Conservation (phyloP, 1,140 invertebrate species). For the Musca vetustissima region DNA sequence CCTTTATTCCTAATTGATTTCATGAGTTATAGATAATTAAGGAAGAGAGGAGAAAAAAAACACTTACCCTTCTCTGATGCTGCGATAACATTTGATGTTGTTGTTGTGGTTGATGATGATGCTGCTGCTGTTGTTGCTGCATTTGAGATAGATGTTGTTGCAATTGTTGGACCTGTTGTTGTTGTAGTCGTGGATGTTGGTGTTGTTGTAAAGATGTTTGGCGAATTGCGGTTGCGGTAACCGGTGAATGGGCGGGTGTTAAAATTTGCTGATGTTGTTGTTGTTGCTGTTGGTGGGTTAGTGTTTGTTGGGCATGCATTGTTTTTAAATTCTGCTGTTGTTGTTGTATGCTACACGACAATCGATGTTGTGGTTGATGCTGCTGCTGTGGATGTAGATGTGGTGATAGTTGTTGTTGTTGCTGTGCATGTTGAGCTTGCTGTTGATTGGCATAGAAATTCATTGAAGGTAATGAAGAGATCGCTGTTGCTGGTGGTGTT, state of each 20-base stretch:
- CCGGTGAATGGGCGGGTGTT: constrained; percentile 17
- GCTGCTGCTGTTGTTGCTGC: constrained; percentile 31
- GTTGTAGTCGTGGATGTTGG: constrained; percentile 22
- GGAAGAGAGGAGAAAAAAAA: not conserved
- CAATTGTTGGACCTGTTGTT: constrained; percentile 30
- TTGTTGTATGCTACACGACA: constrained; percentile 12
- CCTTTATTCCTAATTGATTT: too few species aligned
- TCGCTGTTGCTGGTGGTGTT: constrained; percentile 30
- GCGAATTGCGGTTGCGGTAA: constrained; percentile 17
- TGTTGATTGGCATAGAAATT: constrained; percentile 11
- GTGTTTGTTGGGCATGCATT: constrained; percentile 8
- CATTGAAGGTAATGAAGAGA: constrained; percentile 13
- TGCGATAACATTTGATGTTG: constrained; percentile 1
- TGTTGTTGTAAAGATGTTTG: not conserved
- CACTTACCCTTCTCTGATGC: constrained; percentile 25
- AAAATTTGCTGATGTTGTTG: constrained; percentile 20
- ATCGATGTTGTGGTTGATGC: constrained; percentile 14
- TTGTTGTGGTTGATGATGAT: too few species aligned
- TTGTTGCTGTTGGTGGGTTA: not conserved
- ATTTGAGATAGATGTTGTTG: constrained; percentile 2
- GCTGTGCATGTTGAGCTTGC: constrained; percentile 12
- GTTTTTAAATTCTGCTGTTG: constrained; percentile 34
- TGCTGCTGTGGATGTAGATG: constrained; percentile 16
- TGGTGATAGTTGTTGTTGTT: constrained; percentile 4
- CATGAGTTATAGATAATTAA: too few species aligned